Conservation (phyloP, 2,888 invertebrate species). For the Cantharis rustica region DNA sequence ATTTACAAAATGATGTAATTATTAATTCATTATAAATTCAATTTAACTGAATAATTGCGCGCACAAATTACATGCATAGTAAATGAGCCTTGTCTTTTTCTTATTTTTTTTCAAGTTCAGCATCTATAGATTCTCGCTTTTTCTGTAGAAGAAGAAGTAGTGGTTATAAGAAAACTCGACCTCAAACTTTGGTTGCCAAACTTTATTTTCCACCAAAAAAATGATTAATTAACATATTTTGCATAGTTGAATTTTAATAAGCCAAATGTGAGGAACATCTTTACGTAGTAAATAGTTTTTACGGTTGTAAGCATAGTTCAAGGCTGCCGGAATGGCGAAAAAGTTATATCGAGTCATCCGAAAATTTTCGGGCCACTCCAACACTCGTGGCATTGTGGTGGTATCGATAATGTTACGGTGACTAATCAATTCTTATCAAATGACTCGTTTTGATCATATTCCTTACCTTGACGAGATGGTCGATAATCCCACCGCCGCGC, state of each 20-base stretch:
- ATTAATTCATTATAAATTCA: conserved; percentile 4
- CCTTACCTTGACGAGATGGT: background rate
- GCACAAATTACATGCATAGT: background rate
- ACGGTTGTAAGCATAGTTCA: background rate
- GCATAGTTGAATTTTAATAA: background rate
- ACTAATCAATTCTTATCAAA: background rate
- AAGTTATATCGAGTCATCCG: background rate
- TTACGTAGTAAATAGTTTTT: background rate
- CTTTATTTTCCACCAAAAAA: background rate
- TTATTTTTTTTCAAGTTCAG: background rate
- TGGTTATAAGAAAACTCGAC: background rate
- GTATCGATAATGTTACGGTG: background rate
- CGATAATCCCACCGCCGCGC: background rate
- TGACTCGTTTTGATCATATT: background rate
- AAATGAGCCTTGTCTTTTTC: background rate
- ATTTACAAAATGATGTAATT: conserved; percentile 4
- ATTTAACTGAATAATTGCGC: conserved; percentile 4
- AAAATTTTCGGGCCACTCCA: background rate
- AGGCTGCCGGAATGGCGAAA: background rate
- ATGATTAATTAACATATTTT: background rate
- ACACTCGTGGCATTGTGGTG: too few relatives aligned
- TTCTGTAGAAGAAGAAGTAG: background rate
- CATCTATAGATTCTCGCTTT: background rate
- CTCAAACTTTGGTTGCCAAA: background rate
- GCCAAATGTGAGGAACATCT: background rate